Base-by-base conservation (phyloP, 2,888 invertebrate species). In the Cataglyphis albicans region DNA sequence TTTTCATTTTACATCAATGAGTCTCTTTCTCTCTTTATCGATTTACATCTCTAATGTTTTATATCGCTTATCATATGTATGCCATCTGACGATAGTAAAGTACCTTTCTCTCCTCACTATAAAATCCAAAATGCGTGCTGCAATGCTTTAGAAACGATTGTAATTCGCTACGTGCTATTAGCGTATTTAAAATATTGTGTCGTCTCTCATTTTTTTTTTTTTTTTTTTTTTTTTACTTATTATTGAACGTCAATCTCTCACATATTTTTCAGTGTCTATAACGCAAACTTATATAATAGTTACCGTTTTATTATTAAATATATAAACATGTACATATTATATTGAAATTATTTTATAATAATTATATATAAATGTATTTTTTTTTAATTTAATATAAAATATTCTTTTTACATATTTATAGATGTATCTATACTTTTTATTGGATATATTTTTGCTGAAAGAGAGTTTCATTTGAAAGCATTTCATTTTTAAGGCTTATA, bases 1-100 rank as follows among this genome's bases (percentile, higher is more conserved):
- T 38, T 57, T 18, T 10, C 9, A 32, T 82, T 78, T 72, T 78
- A 59, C 81, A 72, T 78, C 83, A 80, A 12, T 29, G 7, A 75
- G 15, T 67, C 29, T 48, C 35, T 74, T 29, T 74, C 74, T 63
- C 32, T 72, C 41, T 59, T 35, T 32, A 48, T 48, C 21, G 18
- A 74, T 48, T 63, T 63, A 63, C 18, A 63, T 63, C 48, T 63
- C 61, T 44, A 59, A 59, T 29, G 18, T 25, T 73, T 73, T 41
- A 12, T 74, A 63, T 74, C 35, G 35, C 35, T 74, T 75, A 75
- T 64, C 74, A 18, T 52, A 64, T 38, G 18, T 75, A 61, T 48
- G 35, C 15, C 63, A 48, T 74, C 74, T 74, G 48, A 75, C 32
- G 63, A 64, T 75, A 75, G 48, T 35, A 25, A 52, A 64, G 35